phyloP scores from a whole-genome alignment of 1,140 invertebrate genomes.

The Marisa cornuarietis region DNA sequence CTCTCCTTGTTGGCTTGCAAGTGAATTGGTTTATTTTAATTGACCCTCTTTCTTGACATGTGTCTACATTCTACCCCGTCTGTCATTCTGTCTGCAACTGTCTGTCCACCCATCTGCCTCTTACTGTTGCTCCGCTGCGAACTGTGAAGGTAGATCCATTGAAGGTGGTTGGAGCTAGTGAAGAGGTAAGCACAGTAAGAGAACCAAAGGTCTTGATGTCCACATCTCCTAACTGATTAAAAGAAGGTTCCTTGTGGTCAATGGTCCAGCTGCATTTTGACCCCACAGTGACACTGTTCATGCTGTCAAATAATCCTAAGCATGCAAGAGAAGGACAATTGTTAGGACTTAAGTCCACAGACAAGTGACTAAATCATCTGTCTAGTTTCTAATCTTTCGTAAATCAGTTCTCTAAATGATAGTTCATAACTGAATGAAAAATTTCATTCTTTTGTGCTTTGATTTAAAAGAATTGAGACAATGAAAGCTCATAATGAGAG shows the following conservation, averaged over 20 bases:
- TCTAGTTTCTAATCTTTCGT: too few species aligned
- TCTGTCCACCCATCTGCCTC: not conserved
- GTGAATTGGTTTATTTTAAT: too few species aligned
- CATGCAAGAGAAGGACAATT: too few species aligned
- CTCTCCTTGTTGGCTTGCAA: too few species aligned
- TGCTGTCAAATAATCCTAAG: slow-evolving; percentile 43
- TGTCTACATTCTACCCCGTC: too few species aligned
- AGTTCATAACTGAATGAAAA: too few species aligned
- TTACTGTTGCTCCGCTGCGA: slow-evolving; percentile 50
- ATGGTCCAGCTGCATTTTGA: slow-evolving; percentile 42
- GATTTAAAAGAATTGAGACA: too few species aligned
- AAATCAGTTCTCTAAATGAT: too few species aligned
- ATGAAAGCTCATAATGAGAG: too few species aligned
- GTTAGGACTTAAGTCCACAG: not conserved
- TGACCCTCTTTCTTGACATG: too few species aligned
- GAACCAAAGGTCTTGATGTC: slow-evolving; percentile 52
- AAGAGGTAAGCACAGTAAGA: slow-evolving; percentile 42
- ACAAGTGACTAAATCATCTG: not conserved
- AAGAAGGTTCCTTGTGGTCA: slow-evolving; percentile 31
- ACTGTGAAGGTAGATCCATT: slow-evolving; percentile 46
- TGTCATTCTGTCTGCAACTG: not conserved
- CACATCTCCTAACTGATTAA: slow-evolving; percentile 32
- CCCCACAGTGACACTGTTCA: slow-evolving; percentile 50
- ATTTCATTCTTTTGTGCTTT: too few species aligned
- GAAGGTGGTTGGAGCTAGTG: slow-evolving; percentile 40